phyloP scores from a whole-genome alignment of 2,888 invertebrate species.

The Nipponacmea schrenckii region DNA sequence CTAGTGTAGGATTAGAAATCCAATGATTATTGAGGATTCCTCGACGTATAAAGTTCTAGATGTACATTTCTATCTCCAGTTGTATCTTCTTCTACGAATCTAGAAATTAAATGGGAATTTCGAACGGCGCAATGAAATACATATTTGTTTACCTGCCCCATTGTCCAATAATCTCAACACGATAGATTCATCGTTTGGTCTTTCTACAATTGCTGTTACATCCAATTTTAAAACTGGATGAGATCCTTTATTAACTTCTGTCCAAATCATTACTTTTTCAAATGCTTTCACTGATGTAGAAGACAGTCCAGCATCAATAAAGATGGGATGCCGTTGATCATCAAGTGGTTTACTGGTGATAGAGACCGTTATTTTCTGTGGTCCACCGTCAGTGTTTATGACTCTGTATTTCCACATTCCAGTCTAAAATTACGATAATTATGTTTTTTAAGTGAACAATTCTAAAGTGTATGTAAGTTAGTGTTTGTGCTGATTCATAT shows the following conservation, averaged over 20 bases:
- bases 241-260: constrained; percentile 41
- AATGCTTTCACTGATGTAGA: constrained; percentile 22
- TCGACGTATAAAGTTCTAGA: too few species aligned
- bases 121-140: too few species aligned
- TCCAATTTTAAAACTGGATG: constrained; percentile 43
- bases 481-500: too few species aligned
- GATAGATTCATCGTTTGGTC: constrained; percentile 27
- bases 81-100: too few species aligned
- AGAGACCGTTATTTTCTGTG: constrained; percentile 25
- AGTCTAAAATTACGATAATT: constrained; percentile 15
- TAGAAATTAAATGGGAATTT: too few species aligned
- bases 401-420: constrained; percentile 30
- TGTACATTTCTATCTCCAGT: too few species aligned
- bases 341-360: constrained; percentile 24
- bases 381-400: not conserved
- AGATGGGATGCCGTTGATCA: constrained; percentile 11
- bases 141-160: constrained; percentile 42
- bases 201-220: constrained; percentile 40
- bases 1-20: too few species aligned
- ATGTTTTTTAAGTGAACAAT: too few species aligned
- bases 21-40: too few species aligned
- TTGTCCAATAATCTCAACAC: constrained; percentile 39
- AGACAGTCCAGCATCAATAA: constrained; percentile 21
- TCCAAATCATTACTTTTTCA: constrained; percentile 31
- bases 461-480: too few species aligned